These are phyloP conservation scores for Parauchenoglanis ngamensis DNA, from an alignment of 2,797 vertebrate genomes.

Conservation along the genomic window DNA sequence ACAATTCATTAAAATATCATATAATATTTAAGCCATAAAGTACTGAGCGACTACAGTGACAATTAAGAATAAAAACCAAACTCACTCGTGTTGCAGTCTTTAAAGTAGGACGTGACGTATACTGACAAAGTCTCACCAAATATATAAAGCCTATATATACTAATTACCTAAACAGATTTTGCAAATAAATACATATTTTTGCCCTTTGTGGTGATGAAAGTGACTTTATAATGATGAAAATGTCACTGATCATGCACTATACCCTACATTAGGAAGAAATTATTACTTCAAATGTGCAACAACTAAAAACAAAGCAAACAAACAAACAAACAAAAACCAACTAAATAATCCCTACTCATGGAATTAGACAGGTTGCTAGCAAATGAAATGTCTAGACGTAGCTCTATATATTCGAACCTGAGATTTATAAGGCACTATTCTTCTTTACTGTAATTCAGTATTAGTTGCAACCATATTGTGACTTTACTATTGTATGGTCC, in stretches of 20 bases:
- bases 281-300: neutral
- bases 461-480: neutral
- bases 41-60: neutral
- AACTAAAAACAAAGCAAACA: neutral
- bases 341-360: neutral
- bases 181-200: constrained; percentile 50
- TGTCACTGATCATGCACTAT: neutral
- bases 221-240: constrained; percentile 27
- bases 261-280: constrained; percentile 14
- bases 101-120: neutral
- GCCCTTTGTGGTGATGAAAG: neutral
- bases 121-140: constrained; percentile 5
- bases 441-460: neutral
- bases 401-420: constrained; percentile 43
- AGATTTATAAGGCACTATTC: constrained; percentile 76
- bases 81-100: neutral
- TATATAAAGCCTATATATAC: constrained; percentile 23
- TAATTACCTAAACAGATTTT: too few relatives aligned
- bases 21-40: neutral
- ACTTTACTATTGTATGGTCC: neutral
- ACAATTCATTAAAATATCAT: neutral
- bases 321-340: neutral
- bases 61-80: neutral
- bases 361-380: constrained; percentile 40
- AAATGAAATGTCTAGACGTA: constrained; percentile 14